Evolutionary conservation across 1,140 invertebrate genomes (phyloP).

Genomic region (Trypoxylus dichotomus): DNA sequence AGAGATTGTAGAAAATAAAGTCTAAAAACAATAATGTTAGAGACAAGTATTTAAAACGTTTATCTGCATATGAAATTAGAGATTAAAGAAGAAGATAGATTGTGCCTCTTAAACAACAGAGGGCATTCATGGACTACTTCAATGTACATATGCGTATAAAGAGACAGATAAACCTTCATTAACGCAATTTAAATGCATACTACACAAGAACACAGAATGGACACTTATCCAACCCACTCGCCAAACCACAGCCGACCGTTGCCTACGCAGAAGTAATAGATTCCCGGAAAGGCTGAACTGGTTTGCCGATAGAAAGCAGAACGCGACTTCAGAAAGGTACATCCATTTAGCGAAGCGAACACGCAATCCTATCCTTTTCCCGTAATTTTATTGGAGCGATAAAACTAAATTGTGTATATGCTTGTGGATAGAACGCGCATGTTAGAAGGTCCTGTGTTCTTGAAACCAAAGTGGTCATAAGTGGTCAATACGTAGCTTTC

Average conservation of each 20-base stretch:
- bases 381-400: constrained; percentile 19
- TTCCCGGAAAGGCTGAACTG: constrained; percentile 10
- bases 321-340: not conserved
- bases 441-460: not conserved
- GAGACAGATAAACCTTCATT: constrained; percentile 1
- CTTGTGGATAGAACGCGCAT: not conserved
- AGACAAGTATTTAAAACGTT: too few relatives aligned
- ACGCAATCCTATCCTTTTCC: constrained; percentile 20
- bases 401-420: constrained; percentile 9
- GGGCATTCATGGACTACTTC: too few relatives aligned
- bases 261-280: not conserved
- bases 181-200: constrained; percentile 19
- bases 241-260: not conserved
- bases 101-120: too few relatives aligned
- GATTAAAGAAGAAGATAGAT: too few relatives aligned
- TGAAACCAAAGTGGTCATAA: not conserved
- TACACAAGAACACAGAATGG: not conserved
- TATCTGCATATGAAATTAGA: too few relatives aligned
- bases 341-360: constrained; percentile 16
- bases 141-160: not conserved
- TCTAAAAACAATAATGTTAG: too few relatives aligned
- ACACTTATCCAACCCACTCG: not conserved
- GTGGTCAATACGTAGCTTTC: not conserved
- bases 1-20: too few relatives aligned
- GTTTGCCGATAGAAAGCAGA: not conserved